These are phyloP conservation scores for Melinopterus prodromus DNA, from an alignment of 2,888 invertebrate genomes.

Conservation along the genomic window DNA sequence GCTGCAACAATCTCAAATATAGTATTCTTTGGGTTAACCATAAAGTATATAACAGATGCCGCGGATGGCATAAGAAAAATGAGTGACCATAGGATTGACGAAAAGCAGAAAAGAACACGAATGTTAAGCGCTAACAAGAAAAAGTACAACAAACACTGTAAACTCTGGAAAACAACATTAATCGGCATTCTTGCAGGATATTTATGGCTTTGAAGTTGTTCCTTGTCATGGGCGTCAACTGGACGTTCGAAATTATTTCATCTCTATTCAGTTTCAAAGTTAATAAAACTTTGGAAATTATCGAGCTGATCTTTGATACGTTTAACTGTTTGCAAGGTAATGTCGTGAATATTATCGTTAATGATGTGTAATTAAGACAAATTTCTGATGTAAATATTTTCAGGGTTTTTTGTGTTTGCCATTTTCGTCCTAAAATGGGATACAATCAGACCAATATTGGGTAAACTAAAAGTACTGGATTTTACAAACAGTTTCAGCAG, in stretches of 20 bases:
- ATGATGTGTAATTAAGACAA: background rate
- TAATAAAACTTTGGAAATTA: slow-evolving; percentile 15
- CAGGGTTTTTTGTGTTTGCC: slow-evolving; percentile 29
- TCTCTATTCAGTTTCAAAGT: slow-evolving; percentile 24
- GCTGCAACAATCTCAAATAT: background rate
- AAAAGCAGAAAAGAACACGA: slow-evolving; percentile 7
- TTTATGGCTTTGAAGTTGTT: slow-evolving; percentile 32
- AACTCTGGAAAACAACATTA: background rate
- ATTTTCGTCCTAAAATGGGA: slow-evolving; percentile 29
- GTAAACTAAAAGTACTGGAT: background rate
- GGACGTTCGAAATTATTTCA: slow-evolving; percentile 33
- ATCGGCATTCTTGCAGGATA: slow-evolving; percentile 22
- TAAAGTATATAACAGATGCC: slow-evolving; percentile 13
- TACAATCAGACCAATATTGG: background rate
- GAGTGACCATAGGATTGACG: slow-evolving; percentile 9
- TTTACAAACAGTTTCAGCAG: background rate
- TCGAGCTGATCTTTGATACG: slow-evolving; percentile 29
- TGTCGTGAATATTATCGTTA: too few species aligned
- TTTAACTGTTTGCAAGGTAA: slow-evolving; percentile 34
- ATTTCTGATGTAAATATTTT: slow-evolving; percentile 8
- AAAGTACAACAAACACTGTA: background rate
- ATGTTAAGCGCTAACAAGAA: slow-evolving; percentile 10
- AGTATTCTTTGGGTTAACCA: slow-evolving; percentile 14
- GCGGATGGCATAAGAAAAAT: slow-evolving; percentile 12
- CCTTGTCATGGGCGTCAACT: slow-evolving; percentile 33